Conservation (phyloP, 37 sponge, comb jelly and placozoan species). For the Bolinopsis microptera region DNA sequence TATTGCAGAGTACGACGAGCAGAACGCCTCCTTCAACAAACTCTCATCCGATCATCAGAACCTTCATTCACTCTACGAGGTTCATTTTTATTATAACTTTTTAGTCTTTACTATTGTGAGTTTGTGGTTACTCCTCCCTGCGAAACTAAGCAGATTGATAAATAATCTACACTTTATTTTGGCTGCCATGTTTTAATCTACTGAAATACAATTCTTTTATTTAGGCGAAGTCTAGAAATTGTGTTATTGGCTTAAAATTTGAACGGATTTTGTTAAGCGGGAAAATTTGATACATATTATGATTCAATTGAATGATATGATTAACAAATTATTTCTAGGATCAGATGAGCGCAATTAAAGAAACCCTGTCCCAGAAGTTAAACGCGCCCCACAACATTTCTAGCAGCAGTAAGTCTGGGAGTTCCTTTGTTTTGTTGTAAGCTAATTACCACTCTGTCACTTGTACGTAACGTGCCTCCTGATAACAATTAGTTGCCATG, state of each 20-base stretch:
- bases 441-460: neutral
- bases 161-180: neutral
- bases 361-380: neutral
- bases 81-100: neutral
- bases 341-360: constrained; percentile 13
- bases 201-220: no score
- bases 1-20: neutral
- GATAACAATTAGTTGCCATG: neutral
- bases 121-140: neutral
- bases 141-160: no score
- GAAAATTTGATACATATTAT: no score
- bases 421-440: neutral
- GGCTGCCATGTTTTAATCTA: no score
- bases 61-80: neutral
- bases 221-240: no score
- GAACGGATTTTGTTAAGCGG: no score
- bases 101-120: neutral
- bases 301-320: no score
- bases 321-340: no score
- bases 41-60: neutral
- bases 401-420: neutral
- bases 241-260: no score
- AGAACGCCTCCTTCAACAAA: neutral
- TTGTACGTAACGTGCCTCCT: neutral
- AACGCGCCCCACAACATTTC: neutral